These are phyloP conservation scores for Actias luna DNA, from an alignment of 2,888 invertebrate genomes.

Conservation along the genomic window DNA sequence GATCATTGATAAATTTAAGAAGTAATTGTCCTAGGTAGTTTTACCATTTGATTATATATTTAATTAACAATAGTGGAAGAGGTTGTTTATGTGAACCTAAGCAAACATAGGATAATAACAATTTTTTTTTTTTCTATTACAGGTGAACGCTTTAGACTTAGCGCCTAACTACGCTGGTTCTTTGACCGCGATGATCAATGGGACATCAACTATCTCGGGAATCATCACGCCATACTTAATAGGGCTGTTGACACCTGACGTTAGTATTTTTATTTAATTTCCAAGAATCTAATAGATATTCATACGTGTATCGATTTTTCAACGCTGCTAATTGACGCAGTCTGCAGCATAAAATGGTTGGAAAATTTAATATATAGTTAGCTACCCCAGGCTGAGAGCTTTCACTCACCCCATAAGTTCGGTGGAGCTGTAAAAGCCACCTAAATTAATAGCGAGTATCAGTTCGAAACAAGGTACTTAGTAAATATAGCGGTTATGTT, in stretches of 20 bases:
- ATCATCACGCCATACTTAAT: conserved; percentile 84
- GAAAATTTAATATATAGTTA: neutral
- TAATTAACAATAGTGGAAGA: too few relatives aligned
- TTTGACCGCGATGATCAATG: conserved; percentile 85
- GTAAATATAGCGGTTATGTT: too few relatives aligned
- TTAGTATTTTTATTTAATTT: conserved; percentile 54
- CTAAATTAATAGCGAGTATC: too few relatives aligned
- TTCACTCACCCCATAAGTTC: too few relatives aligned
- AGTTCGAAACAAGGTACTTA: too few relatives aligned
- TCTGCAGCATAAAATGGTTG: neutral
- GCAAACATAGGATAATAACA: neutral
- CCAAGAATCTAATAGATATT: neutral
- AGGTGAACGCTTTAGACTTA: conserved; percentile 84
- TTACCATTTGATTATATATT: neutral
- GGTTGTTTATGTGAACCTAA: too few relatives aligned
- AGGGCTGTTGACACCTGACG: conserved; percentile 83
- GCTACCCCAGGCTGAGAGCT: too few relatives aligned
- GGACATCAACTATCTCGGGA: conserved; percentile 84
- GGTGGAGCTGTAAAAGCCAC: too few relatives aligned
- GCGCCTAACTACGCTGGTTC: conserved; percentile 85
- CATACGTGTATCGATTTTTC: neutral
- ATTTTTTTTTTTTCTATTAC: conserved; percentile 31
- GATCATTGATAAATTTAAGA: too few relatives aligned
- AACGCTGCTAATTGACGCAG: neutral
- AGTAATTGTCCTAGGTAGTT: too few relatives aligned